Evolutionary conservation across 2,113 vertebrate genomes (phyloP).

Genomic region (Sisor rabdophorus): DNA sequence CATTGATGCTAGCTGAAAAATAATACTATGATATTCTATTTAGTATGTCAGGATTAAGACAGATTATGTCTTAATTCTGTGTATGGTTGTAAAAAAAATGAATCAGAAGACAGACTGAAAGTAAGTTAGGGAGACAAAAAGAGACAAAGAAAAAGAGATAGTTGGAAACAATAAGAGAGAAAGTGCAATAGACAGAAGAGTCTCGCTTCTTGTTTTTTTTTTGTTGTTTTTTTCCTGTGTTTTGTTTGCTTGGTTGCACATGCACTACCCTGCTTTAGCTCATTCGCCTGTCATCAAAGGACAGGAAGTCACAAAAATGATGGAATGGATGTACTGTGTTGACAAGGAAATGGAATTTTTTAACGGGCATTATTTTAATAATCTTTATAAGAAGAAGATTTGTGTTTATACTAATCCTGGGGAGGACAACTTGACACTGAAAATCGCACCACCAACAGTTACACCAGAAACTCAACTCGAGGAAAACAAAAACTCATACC

Average conservation of each 20-base stretch:
- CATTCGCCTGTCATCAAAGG: constrained; percentile 12
- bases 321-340: constrained; percentile 42
- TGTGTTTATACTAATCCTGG: constrained; percentile 29
- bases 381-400: constrained; percentile 23
- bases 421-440: constrained; percentile 59
- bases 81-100: not conserved
- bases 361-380: constrained; percentile 25
- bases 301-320: constrained; percentile 48
- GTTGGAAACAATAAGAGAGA: constrained; percentile 2
- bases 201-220: constrained; percentile 22
- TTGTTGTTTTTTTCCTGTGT: not conserved
- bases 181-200: constrained; percentile 41
- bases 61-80: no score
- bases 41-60: not conserved
- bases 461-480: constrained; percentile 54
- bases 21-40: not conserved
- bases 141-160: not conserved
- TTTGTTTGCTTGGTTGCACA: constrained; percentile 35
- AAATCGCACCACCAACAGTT: constrained; percentile 65
- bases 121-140: not conserved
- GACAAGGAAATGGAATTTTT: constrained; percentile 8
- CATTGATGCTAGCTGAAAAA: not conserved
- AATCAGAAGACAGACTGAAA: not conserved
- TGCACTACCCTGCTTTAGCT: constrained; percentile 50
- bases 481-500: constrained; percentile 60